Conservation (phyloP, 2,113 vertebrate species). For the Atrichornis clamosus region DNA sequence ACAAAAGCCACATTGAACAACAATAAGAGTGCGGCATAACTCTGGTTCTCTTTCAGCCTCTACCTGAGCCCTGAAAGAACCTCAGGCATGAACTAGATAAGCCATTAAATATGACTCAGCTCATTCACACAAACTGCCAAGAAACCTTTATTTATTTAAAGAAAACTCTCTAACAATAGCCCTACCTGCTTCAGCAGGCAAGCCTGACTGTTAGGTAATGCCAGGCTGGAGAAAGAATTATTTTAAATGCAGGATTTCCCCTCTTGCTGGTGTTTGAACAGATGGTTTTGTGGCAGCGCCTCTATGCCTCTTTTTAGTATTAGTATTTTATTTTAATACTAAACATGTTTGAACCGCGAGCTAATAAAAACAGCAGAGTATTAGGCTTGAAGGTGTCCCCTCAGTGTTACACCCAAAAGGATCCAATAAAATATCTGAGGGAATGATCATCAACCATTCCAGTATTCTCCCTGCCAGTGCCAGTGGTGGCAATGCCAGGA, state of each 20-base stretch:
- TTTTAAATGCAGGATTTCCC: constrained; percentile 53
- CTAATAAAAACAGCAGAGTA: neutral
- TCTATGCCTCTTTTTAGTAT: neutral
- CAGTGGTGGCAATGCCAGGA: neutral
- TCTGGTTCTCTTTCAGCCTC: neutral
- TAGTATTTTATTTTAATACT: neutral
- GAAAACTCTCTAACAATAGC: constrained; percentile 46
- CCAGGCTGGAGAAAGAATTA: neutral
- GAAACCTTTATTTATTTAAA: constrained; percentile 61
- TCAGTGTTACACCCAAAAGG: neutral
- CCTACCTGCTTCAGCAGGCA: constrained; percentile 67
- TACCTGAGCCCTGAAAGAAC: constrained; percentile 27
- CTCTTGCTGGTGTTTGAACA: constrained; percentile 67
- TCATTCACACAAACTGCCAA: neutral
- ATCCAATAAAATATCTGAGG: neutral
- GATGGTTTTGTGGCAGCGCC: constrained; percentile 17
- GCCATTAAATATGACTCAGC: neutral
- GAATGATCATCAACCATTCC: neutral
- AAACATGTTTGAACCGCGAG: neutral
- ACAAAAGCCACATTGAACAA: constrained; percentile 57
- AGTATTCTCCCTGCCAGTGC: neutral
- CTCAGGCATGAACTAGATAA: neutral
- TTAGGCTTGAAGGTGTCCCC: neutral
- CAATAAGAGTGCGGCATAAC: neutral
- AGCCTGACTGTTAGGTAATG: neutral